These are phyloP conservation scores for Tangara arthus DNA, from an alignment of 2,797 vertebrate genomes.

Conservation along the genomic window DNA sequence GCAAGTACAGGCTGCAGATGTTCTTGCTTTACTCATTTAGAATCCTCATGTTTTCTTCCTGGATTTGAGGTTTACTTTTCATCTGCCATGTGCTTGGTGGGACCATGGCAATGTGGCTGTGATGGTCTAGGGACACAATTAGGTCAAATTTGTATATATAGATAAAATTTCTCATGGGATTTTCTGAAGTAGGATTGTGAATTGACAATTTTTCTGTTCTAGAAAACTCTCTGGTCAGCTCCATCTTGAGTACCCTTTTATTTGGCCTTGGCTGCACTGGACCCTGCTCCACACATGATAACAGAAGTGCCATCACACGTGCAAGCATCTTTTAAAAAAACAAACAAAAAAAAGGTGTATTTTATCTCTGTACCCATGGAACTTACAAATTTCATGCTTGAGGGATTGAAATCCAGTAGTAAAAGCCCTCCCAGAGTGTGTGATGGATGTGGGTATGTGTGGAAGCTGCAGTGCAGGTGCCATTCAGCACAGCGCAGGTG, in stretches of 20 bases:
- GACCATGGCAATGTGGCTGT: accelerated
- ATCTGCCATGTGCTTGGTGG: neutral
- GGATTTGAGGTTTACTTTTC: neutral
- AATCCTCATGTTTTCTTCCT: neutral
- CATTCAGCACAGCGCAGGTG: neutral
- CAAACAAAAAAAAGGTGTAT: neutral
- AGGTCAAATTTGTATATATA: neutral
- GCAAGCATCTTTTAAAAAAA: neutral
- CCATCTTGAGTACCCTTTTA: neutral
- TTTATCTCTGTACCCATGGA: neutral
- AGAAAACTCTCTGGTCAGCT: neutral
- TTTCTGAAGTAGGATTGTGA: neutral
- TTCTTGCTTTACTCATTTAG: neutral
- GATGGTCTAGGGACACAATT: neutral
- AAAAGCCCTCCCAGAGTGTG: neutral
- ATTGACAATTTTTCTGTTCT: neutral
- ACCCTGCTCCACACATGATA: neutral
- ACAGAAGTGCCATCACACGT: neutral
- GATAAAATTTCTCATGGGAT: neutral
- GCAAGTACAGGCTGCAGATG: neutral
- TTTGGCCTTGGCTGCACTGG: neutral
- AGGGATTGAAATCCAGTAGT: neutral
- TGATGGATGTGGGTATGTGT: neutral
- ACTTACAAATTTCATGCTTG: neutral
- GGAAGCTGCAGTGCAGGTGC: neutral